These are phyloP conservation scores for Triplophysa yarkandensis DNA, from an alignment of 2,797 vertebrate genomes.

Conservation along the genomic window DNA sequence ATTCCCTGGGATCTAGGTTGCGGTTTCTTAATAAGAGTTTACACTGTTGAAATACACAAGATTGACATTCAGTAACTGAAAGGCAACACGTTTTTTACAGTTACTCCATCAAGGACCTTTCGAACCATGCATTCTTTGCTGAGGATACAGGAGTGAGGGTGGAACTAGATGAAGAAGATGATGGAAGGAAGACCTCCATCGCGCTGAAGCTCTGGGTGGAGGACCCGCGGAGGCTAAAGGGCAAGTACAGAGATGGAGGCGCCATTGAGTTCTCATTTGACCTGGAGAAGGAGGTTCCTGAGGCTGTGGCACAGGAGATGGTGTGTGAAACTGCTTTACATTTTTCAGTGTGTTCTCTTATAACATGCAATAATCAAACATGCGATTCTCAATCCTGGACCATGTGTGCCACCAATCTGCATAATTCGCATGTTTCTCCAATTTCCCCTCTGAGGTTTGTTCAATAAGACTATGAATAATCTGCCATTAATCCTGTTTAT, in stretches of 20 bases:
- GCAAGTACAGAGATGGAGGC: slow-evolving; percentile 97
- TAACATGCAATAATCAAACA: not conserved
- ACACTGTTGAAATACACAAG: no score
- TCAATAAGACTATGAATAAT: no score
- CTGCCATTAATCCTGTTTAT: no score
- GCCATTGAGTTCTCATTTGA: slow-evolving; percentile 98
- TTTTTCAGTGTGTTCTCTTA: not conserved
- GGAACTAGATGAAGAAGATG: slow-evolving; percentile 96
- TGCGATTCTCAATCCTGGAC: no score
- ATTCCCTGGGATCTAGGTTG: no score
- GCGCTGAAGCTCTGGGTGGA: slow-evolving; percentile 97
- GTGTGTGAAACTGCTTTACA: slow-evolving; percentile 67
- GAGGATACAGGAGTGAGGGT: slow-evolving; percentile 98
- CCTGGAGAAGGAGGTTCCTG: slow-evolving; percentile 93
- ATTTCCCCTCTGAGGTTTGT: no score
- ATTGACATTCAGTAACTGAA: slow-evolving; percentile 38
- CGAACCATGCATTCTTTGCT: slow-evolving; percentile 97
- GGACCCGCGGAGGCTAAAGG: slow-evolving; percentile 96
- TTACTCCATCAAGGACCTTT: slow-evolving; percentile 95
- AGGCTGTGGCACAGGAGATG: slow-evolving; percentile 98
- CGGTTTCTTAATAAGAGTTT: no score
- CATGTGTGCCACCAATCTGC: no score
- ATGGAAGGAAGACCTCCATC: slow-evolving; percentile 92
- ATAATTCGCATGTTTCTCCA: no score
- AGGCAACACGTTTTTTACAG: slow-evolving; percentile 65